Base-by-base conservation (phyloP, 35 echinoderm and acorn worm species). In the Amphiura filiformis region DNA sequence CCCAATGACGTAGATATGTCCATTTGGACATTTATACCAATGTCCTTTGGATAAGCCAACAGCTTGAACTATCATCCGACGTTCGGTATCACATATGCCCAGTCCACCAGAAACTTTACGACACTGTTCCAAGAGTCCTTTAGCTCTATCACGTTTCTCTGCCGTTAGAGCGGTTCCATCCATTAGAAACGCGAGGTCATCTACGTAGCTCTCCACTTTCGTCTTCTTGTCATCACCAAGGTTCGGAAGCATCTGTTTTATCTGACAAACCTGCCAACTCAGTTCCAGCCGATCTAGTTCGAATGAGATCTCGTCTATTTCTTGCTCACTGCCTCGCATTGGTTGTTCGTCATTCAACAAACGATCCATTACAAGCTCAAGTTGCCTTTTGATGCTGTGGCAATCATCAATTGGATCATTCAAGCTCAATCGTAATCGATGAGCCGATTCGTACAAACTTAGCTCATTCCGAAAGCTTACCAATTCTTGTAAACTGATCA, bases 11-110 rank as follows among this genome's bases (percentile, higher is more conserved):
- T 95, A 95, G 52, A 95, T 47, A 76, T 95, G 93, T 9, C 90
- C 90, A 39, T 95, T 88, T 40, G 78, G 86, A 32, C 93, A 95
- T 83, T 92, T 96, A 75, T 85, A 96, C 90, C 94, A 96, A 52
- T 92, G 90, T 57, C 93, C 93, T 13, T 80, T 75, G 26, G 84
- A 85, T 23, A 96, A 41, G 23, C 87, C 86, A 11, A n/a, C 4
- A 9, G 94, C 94, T 38, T 86, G 78, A 34, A 92, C 87, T 11
- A 96, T 80, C 87, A 81, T 84, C 78, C 85, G 22, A 61, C 82
- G 81, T 76, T 92, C 90, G 47, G 84, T 65, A 2, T 96, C 82
- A 5, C 86, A 79, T 28, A 95, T 88, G 5, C 82, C 81, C 17
- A 91, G 34, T 34, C 76, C 84, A 12, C 70, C 75, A 5, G 32